Conservation (phyloP, 1,140 invertebrate species). For the Macrobrachium rosenbergii region DNA sequence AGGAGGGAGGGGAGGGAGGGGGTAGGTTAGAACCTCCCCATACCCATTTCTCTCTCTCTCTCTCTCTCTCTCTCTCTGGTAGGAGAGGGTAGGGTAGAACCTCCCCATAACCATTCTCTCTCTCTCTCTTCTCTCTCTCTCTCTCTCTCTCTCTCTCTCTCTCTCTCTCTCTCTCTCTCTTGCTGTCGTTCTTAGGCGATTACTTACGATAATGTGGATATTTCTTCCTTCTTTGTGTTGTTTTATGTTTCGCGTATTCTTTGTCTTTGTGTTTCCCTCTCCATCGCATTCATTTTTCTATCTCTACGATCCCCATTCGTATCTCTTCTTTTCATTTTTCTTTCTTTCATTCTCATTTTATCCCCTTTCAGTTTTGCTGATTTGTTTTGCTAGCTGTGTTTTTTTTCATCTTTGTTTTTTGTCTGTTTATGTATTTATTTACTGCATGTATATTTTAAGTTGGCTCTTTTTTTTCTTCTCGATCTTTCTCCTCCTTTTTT, state of each 20-base stretch:
- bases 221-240: not conserved
- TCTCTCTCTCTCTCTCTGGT: not conserved
- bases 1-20: too few species aligned
- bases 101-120: too few species aligned
- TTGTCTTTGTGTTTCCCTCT: not conserved
- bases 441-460: not conserved
- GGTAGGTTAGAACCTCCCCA: not conserved
- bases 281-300: not conserved
- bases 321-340: not conserved
- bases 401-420: not conserved
- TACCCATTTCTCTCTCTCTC: too few species aligned
- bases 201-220: too few species aligned
- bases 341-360: conserved; percentile 10
- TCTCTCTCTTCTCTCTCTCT: not conserved
- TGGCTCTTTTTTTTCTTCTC: conserved; percentile 7
- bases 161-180: conserved; percentile 2
- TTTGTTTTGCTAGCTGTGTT: not conserved
- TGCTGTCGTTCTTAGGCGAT: too few species aligned
- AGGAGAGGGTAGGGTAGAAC: too few species aligned
- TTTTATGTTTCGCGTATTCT: not conserved
- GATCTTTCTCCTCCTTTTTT: too few species aligned
- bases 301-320: not conserved
- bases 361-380: not conserved
- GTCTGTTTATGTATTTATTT: not conserved
- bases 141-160: not conserved